A percentile compares a stretch with the other conserved stretches of the same genome.
These are phyloP conservation scores for Salminus brasiliensis DNA, from an alignment of 2,113 vertebrate species.

Conservation along the genomic window DNA sequence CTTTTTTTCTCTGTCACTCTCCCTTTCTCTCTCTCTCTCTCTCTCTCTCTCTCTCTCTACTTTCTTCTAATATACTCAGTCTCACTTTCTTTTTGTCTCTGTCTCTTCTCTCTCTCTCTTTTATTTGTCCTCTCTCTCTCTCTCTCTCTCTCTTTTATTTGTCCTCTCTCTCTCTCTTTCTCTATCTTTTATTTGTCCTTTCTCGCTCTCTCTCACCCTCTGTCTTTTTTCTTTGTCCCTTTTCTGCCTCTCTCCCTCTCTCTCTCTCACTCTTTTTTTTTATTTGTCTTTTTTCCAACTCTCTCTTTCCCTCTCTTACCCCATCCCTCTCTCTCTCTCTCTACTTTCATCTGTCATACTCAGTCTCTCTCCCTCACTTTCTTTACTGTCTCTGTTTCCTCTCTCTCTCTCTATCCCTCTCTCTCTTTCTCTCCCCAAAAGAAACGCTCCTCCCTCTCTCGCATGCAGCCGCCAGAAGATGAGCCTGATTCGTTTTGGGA, in stretches of 20 bases:
- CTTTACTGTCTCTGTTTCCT: not conserved
- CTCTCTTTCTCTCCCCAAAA: not conserved
- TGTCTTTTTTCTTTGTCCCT: not conserved
- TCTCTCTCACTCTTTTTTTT: not conserved
- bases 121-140: not conserved
- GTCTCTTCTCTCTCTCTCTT: not conserved
- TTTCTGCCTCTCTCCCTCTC: not conserved
- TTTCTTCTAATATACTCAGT: not conserved
- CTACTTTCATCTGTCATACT: not conserved
- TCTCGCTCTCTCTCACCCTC: not conserved
- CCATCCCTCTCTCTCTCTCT: not conserved
- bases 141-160: not conserved
- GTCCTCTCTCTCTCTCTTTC: constrained; percentile 7
- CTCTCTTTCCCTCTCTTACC: not conserved
- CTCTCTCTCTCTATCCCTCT: not conserved
- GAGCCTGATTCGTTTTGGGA: constrained; percentile 65
- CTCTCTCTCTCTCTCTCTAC: not conserved
- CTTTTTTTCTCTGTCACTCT: not conserved
- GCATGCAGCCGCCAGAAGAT: constrained; percentile 59
- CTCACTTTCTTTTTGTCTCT: not conserved
- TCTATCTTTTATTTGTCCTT: not conserved
- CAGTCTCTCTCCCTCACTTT: not conserved
- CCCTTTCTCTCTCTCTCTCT: constrained; percentile 3
- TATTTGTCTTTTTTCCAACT: too few relatives aligned
- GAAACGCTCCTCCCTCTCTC: constrained; percentile 19